phyloP scores from a whole-genome alignment of 1,140 invertebrate species.

The Melanaphis sacchari region DNA sequence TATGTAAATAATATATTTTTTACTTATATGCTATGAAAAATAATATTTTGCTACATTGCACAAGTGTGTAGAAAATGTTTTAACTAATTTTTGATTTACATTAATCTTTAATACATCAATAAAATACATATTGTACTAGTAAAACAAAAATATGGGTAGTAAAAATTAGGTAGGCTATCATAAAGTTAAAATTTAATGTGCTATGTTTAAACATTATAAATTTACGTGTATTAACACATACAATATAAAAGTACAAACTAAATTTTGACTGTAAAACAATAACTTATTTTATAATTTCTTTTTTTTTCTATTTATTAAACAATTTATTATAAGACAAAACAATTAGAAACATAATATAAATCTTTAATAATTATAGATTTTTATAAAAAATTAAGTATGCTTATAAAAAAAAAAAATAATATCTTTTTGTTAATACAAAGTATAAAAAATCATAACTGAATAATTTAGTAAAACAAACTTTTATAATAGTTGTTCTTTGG shows the following conservation, averaged over 20 bases:
- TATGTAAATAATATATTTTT: too few relatives aligned
- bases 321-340: too few relatives aligned
- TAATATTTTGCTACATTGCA: too few relatives aligned
- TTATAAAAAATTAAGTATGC: neutral
- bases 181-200: neutral
- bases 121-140: neutral
- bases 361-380: neutral
- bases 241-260: neutral
- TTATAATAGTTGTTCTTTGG: conserved; percentile 12
- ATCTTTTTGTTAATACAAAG: neutral
- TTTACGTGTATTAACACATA: neutral
- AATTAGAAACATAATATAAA: neutral
- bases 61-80: neutral
- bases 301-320: too few relatives aligned
- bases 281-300: neutral
- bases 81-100: neutral
- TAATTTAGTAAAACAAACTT: neutral
- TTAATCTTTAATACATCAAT: neutral
- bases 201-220: neutral
- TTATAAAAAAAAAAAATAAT: neutral
- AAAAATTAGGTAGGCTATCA: neutral
- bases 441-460: neutral
- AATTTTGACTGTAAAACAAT: neutral
- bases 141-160: neutral
- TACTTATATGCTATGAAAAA: too few relatives aligned